Evolutionary conservation across 2,888 invertebrate species (phyloP), one percentile per base, ranked within the genome.

Genomic region (Agrochola lychnidis): DNA sequence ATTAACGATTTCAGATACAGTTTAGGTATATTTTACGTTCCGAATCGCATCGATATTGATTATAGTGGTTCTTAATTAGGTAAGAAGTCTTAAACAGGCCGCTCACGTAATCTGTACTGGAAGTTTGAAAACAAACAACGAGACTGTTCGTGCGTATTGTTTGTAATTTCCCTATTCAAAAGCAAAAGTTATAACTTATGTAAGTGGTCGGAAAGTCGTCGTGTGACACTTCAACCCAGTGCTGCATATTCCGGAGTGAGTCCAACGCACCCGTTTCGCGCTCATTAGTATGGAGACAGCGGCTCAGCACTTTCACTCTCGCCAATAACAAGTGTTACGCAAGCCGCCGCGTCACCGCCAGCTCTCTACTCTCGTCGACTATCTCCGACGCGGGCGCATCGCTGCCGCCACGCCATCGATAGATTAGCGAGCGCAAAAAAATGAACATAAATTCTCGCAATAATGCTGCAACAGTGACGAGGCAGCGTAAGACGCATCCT

Each of bases 201-300:
- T 92, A 95, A 96, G 87, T 78, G 84, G 81, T 89, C 89, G 91
- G 94, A 94, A 94, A 93, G 94, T 90, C 88, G 90, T 89, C 78
- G 87, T 87, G 93, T 95, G 94, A 94, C 94, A 95, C 94, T 95
- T 93, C 94, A 95, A 94, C 94, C 94, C 93, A 94, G 93, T 93
- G 93, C 89, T 91, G 93, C 87, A 89, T 90, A 92, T 90, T 92
- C 93, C 92, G 91, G 89, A 90, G 88, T 85, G 87, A 89, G 90
- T 88, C 88, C 92, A 91, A 91, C 92, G 94, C 93, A 93, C 94
- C 92, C 94, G 92, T 90, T 92, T 93, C 92, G 93, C 93, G 91
- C 91, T 95, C 94, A 95, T 96, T 95, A 94, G 94, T 96, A 96
- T 96, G 96, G 94, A 95, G 95, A 95, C 95, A 93, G 94, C 93